phyloP scores from a whole-genome alignment of 2,797 vertebrate species.

The Luscinia megarhynchos region DNA sequence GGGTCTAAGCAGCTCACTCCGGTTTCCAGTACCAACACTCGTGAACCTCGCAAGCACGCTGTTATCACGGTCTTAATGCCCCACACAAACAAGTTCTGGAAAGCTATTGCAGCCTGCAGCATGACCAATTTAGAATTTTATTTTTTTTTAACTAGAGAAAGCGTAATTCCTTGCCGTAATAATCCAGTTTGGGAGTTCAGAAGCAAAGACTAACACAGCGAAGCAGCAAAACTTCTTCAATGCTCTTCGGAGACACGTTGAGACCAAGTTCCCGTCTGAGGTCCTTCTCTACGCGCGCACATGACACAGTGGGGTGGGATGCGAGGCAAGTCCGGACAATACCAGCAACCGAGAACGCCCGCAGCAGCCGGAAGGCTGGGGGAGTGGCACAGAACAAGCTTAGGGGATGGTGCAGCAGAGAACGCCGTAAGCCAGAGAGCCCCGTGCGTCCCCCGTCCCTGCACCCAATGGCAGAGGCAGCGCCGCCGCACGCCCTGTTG shows the following conservation, averaged over 20 bases:
- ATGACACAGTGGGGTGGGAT: background rate
- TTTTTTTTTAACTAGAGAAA: background rate
- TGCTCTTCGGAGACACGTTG: background rate
- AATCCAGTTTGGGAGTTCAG: too few relatives aligned
- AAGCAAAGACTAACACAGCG: background rate
- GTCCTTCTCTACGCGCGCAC: background rate
- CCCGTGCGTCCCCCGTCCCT: too few relatives aligned
- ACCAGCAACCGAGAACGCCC: background rate
- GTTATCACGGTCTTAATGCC: background rate
- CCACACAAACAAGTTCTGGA: background rate
- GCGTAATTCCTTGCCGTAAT: too few relatives aligned
- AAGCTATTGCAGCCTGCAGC: background rate
- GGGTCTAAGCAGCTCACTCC: background rate
- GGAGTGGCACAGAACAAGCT: background rate
- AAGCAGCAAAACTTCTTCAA: background rate
- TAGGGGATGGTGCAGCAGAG: background rate
- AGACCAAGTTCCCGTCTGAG: background rate
- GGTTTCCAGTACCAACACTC: background rate
- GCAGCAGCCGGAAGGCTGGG: background rate
- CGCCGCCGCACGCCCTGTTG: too few relatives aligned
- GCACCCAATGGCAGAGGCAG: background rate
- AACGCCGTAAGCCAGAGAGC: background rate
- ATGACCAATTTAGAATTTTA: background rate
- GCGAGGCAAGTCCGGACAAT: background rate
- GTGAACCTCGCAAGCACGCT: background rate